Evolutionary conservation across 2,113 vertebrate genomes (phyloP).

Genomic region (Eubucco bourcierii): DNA sequence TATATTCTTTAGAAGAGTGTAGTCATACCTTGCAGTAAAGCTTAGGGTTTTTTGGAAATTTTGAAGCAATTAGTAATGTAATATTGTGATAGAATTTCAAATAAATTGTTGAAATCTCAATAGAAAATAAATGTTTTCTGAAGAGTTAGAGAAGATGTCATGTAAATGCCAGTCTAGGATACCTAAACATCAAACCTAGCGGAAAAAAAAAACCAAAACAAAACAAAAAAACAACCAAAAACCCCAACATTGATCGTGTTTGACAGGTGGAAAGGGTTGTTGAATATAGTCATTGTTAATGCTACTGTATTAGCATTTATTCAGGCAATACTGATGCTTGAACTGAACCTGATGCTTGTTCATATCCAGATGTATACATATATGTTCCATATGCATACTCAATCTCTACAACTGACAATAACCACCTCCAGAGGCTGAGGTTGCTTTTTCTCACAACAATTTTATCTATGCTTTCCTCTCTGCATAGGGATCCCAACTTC

Average conservation of each 20-base stretch:
- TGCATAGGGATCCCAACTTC: too few relatives aligned
- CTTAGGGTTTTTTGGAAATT: conserved; percentile 1
- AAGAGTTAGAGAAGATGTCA: conserved; percentile 12
- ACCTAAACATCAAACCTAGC: conserved; percentile 30
- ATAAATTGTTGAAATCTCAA: conserved; percentile 8
- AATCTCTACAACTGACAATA: too few relatives aligned
- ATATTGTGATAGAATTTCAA: conserved; percentile 5
- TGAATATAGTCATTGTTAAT: neutral
- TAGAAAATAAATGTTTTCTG: conserved; percentile 26
- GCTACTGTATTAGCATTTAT: conserved; percentile 40
- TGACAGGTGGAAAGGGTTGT: conserved; percentile 25
- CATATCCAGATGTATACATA: rapidly evolving
- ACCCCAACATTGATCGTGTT: neutral
- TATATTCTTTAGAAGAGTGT: neutral
- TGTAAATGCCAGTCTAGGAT: conserved; percentile 45
- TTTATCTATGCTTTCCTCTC: too few relatives aligned
- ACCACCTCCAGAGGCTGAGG: too few relatives aligned
- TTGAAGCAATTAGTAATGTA: conserved; percentile 24
- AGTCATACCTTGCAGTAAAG: neutral
- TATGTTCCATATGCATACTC: neutral
- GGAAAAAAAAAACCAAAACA: conserved; percentile 35
- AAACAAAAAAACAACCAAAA: neutral
- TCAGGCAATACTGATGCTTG: neutral
- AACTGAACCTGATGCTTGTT: neutral
- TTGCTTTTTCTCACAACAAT: too few relatives aligned